Conservation (phyloP, 2,888 invertebrate species). For the Chrysodeixis includens region DNA sequence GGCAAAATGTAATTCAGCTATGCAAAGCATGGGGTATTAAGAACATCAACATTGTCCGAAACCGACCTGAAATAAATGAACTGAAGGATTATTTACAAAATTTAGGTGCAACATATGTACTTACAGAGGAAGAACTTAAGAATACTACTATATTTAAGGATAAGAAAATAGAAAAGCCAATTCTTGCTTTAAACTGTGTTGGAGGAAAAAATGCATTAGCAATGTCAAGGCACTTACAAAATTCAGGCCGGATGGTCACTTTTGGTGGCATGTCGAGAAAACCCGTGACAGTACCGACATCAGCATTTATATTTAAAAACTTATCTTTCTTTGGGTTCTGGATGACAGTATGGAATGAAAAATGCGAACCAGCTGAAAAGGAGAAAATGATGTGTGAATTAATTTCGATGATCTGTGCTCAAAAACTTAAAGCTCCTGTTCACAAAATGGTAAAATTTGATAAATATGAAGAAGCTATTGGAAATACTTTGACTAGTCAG, state of each 20-base stretch:
- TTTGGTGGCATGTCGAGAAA: slow-evolving; percentile 99
- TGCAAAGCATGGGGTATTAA: slow-evolving; percentile 93
- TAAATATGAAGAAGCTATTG: slow-evolving; percentile 93
- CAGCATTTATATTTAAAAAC: slow-evolving; percentile 96
- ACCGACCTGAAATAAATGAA: slow-evolving; percentile 92
- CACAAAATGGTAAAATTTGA: slow-evolving; percentile 93
- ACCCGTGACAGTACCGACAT: slow-evolving; percentile 94
- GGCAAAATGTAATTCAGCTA: slow-evolving; percentile 98
- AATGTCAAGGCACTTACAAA: slow-evolving; percentile 93
- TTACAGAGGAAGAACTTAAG: slow-evolving; percentile 91
- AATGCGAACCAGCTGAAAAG: slow-evolving; percentile 89
- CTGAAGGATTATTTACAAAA: slow-evolving; percentile 91
- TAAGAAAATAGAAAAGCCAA: slow-evolving; percentile 91
- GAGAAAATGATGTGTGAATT: slow-evolving; percentile 94
- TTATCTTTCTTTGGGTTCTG: slow-evolving; percentile 96
- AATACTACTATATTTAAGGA: slow-evolving; percentile 80
- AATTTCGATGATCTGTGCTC: slow-evolving; percentile 91
- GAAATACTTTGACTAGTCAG: slow-evolving; percentile 89
- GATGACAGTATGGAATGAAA: slow-evolving; percentile 97
- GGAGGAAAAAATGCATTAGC: slow-evolving; percentile 97
- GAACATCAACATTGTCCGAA: slow-evolving; percentile 96
- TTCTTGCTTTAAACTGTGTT: slow-evolving; percentile 97
- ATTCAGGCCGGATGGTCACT: slow-evolving; percentile 96
- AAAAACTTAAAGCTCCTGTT: slow-evolving; percentile 93
- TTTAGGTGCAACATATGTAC: slow-evolving; percentile 95